phyloP scores from a whole-genome alignment of 2,797 vertebrate genomes.

The Phylloscopus collybita region DNA sequence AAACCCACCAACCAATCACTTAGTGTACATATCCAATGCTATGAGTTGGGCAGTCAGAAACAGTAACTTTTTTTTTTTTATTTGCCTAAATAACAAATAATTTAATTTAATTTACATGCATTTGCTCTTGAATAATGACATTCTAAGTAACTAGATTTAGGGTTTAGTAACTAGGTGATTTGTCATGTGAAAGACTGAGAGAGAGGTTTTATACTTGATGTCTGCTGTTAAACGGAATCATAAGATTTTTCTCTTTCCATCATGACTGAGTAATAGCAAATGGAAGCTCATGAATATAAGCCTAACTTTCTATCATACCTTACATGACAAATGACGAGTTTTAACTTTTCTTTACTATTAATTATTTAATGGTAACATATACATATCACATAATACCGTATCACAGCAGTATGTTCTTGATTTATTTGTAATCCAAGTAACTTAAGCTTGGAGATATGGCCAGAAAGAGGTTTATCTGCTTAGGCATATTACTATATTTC shows the following conservation, averaged over 20 bases:
- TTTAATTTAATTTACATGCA: background rate
- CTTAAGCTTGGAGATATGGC: background rate
- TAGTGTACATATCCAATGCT: background rate
- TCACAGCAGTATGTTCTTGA: background rate
- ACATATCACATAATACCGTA: background rate
- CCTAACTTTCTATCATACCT: background rate
- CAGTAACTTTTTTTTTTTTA: background rate
- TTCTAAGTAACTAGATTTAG: background rate
- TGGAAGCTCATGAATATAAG: background rate
- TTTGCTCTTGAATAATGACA: background rate
- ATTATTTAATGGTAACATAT: background rate
- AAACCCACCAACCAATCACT: background rate
- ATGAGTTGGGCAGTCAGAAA: background rate
- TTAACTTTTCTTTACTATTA: background rate
- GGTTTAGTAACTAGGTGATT: background rate
- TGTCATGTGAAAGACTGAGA: background rate
- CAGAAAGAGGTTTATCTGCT: background rate
- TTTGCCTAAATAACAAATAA: background rate
- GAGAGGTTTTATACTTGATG: background rate
- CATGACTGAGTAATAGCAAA: background rate
- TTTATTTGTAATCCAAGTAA: background rate
- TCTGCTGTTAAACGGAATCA: background rate
- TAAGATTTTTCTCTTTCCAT: background rate
- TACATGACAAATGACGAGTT: rapidly evolving
- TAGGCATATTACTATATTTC: background rate